Evolutionary conservation across 2,797 vertebrate genomes (phyloP).

Genomic region (Melanotaenia trifasciata): DNA sequence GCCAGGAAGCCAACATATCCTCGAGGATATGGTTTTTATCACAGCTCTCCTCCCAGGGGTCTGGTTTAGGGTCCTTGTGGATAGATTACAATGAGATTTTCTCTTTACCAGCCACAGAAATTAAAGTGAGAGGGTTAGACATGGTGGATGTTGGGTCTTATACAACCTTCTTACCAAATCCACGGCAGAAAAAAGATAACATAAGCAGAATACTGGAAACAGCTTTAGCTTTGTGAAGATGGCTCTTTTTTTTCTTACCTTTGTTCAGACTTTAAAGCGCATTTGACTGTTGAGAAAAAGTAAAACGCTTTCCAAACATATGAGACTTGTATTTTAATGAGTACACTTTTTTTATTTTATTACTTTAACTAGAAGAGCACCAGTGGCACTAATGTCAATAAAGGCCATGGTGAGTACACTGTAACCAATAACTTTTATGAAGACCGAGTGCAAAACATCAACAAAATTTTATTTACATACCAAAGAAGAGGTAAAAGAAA

Average conservation of each 20-base stretch:
- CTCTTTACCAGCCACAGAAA: slow-evolving; percentile 70
- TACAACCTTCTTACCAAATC: slow-evolving; percentile 40
- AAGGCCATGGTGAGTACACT: slow-evolving; percentile 8
- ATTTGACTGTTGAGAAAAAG: slow-evolving; percentile 8
- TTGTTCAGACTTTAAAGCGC: slow-evolving; percentile 23
- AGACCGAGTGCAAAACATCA: slow-evolving; percentile 14
- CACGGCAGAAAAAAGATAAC: slow-evolving; percentile 25
- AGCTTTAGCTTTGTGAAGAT: slow-evolving; percentile 23
- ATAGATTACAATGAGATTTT: slow-evolving; percentile 80
- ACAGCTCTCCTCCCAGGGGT: slow-evolving; percentile 80
- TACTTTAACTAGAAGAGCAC: background rate
- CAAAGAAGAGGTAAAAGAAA: slow-evolving; percentile 45
- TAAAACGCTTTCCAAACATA: background rate
- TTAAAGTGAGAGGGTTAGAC: slow-evolving; percentile 53
- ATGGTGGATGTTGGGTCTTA: slow-evolving; percentile 34
- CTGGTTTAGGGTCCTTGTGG: slow-evolving; percentile 85
- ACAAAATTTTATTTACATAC: slow-evolving; percentile 44
- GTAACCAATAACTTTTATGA: slow-evolving; percentile 11
- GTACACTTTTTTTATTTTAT: background rate
- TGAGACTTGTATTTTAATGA: background rate
- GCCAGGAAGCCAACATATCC: slow-evolving; percentile 89
- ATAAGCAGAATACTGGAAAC: slow-evolving; percentile 19
- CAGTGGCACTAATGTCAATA: slow-evolving; percentile 10
- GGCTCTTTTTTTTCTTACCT: slow-evolving; percentile 33
- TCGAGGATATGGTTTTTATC: slow-evolving; percentile 86